These are phyloP conservation scores for Apostichopus leukothele DNA, from an alignment of 53 echinoderm and acorn worm genomes.

Conservation along the genomic window DNA sequence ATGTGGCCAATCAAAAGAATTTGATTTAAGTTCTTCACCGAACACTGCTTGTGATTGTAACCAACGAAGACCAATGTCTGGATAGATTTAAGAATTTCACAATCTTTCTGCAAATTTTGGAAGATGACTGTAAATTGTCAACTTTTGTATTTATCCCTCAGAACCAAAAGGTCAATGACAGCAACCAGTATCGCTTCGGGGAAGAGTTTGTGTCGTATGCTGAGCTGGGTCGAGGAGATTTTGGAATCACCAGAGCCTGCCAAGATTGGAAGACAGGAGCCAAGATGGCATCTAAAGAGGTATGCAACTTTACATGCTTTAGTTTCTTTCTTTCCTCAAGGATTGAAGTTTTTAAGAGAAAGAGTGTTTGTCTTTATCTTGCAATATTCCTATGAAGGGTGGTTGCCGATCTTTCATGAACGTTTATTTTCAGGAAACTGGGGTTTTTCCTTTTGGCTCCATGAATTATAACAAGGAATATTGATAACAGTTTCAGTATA, in stretches of 20 bases:
- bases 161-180: not conserved
- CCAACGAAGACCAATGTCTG: not conserved
- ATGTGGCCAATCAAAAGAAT: no score
- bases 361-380: no score
- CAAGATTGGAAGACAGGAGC: slow-evolving; percentile 2
- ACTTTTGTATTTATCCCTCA: not conserved
- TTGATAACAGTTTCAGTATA: no score
- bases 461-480: no score
- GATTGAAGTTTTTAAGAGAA: no score
- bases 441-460: no score
- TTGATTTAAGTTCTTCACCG: no score
- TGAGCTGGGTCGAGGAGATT: slow-evolving; percentile 34
- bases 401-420: no score
- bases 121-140: not conserved
- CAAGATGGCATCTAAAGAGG: slow-evolving; percentile 21
- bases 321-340: no score
- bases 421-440: no score
- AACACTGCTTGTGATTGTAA: no score
- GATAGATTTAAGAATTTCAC: not conserved
- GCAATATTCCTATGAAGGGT: no score
- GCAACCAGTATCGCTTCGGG: slow-evolving; percentile 13
- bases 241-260: slow-evolving; percentile 34
- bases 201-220: slow-evolving; percentile 6
- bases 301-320: not conserved
- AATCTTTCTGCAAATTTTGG: not conserved